Base-by-base conservation (phyloP, 1,140 invertebrate genomes). In the Sweltsa coloradensis region DNA sequence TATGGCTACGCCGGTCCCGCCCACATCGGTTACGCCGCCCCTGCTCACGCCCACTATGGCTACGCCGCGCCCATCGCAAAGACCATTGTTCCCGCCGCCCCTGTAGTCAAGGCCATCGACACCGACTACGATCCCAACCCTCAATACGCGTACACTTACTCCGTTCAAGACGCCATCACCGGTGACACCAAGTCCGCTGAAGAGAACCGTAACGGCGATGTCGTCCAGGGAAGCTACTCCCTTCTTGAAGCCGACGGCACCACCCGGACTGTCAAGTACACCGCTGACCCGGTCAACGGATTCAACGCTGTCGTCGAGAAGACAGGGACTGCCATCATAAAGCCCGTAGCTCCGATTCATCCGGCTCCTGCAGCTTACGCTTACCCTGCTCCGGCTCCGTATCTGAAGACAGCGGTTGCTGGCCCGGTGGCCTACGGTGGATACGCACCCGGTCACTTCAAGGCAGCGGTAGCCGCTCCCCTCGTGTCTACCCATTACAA, bases 211-310 rank as follows among this genome's bases (percentile, higher is more conserved):
- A 67, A 72, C 37, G 72, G 72, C 1, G 72, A 74, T 50, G 41
- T 69, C 22, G 72, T 74, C 9, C 65, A 68, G 40, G 73, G 72
- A 3, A 69, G 68, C 48, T 74, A 74, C 64, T 71, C 67, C 6
- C 57, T 74, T 36, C 59, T 74, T 45, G 73, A 75, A 45, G 63
- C 74, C 36, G 74, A 76, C 51, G 73, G 74, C 50, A 69, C 68
- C 37, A 62, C 64, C 19, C 67, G 73, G 48, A 71, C 63, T 48
- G 74, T 75, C 41, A 68, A 68, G 47, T 76, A 76, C 61, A 65
- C 66, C 43, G 73, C 73, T 34, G 58, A 60, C 36, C 45, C 44
- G 21, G 50, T 53, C 36, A 50, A 51, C 19, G 53, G 53, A 13
- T 55, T 55, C 51, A 51, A 55, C 41, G 47, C 51, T 0, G 50